phyloP scores from a whole-genome alignment of 1,140 invertebrate species.

The Drosophila micromelanica region DNA sequence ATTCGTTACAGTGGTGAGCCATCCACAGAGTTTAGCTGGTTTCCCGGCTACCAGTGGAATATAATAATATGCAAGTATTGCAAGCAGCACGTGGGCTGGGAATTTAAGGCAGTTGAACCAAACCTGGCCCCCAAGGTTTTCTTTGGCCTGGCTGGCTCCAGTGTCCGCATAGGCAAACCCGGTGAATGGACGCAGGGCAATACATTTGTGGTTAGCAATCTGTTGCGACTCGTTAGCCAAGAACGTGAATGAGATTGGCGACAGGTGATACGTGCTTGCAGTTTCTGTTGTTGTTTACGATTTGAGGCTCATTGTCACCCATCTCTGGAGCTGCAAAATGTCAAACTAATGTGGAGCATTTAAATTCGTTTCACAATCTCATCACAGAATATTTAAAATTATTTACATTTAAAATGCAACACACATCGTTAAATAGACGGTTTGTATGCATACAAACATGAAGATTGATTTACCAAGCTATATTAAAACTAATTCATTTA shows the following conservation, averaged over 20 bases:
- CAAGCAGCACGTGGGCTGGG: slow-evolving; percentile 91
- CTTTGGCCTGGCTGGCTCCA: slow-evolving; percentile 88
- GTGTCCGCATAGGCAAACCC: slow-evolving; percentile 68
- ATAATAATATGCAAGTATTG: slow-evolving; percentile 89
- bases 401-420: slow-evolving; percentile 19
- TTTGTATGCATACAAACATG: slow-evolving; percentile 7
- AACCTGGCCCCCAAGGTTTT: slow-evolving; percentile 89
- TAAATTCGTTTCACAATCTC: slow-evolving; percentile 48
- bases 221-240: slow-evolving; percentile 57
- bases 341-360: slow-evolving; percentile 32
- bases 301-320: background rate
- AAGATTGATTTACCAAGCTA: slow-evolving; percentile 69
- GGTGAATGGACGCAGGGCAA: slow-evolving; percentile 55
- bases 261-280: slow-evolving; percentile 58
- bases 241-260: slow-evolving; percentile 72
- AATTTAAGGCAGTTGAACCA: slow-evolving; percentile 88
- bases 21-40: slow-evolving; percentile 92
- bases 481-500: slow-evolving; percentile 57
- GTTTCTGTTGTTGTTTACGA: slow-evolving; percentile 31
- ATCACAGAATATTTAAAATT: slow-evolving; percentile 11
- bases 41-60: slow-evolving; percentile 94
- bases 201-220: slow-evolving; percentile 62
- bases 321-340: slow-evolving; percentile 20
- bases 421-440: slow-evolving; percentile 1
- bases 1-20: slow-evolving; percentile 86